Percentiles rank a stretch among this genome's conserved stretches.
These are phyloP conservation scores for Neodiprion virginianus DNA, from an alignment of 1,140 invertebrate species.

Conservation along the genomic window DNA sequence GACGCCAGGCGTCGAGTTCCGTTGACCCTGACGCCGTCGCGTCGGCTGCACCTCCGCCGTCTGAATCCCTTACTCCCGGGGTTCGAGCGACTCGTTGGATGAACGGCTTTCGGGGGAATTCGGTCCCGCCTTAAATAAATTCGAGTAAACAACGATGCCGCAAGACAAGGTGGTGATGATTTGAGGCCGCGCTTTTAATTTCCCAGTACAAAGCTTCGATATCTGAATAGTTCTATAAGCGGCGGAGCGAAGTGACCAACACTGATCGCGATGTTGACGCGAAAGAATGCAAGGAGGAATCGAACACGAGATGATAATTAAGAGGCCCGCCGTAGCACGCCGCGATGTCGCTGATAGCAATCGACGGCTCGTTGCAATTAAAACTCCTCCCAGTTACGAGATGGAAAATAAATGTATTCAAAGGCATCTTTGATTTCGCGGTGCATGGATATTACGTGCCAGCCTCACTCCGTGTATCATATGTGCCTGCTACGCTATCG, in stretches of 20 bases:
- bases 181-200: neutral
- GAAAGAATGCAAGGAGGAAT: neutral
- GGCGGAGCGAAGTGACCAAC: too few relatives aligned
- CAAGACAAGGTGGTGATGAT: too few relatives aligned
- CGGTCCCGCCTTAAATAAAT: too few relatives aligned
- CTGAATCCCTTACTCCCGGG: too few relatives aligned
- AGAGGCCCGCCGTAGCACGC: neutral
- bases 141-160: too few relatives aligned
- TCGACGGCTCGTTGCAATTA: neutral
- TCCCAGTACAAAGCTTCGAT: neutral
- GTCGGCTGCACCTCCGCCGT: neutral
- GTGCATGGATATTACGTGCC: neutral
- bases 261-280: too few relatives aligned
- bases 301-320: neutral
- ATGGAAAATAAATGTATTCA: neutral
- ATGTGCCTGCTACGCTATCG: neutral
- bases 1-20: neutral
- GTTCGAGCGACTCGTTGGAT: too few relatives aligned
- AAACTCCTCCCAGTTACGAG: neutral
- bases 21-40: slow-evolving; percentile 6
- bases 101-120: too few relatives aligned
- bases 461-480: neutral
- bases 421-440: neutral
- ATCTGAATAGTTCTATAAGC: neutral
- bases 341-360: neutral